These are phyloP conservation scores for Panonychus citri DNA, from an alignment of 1,140 invertebrate species.

Conservation along the genomic window DNA sequence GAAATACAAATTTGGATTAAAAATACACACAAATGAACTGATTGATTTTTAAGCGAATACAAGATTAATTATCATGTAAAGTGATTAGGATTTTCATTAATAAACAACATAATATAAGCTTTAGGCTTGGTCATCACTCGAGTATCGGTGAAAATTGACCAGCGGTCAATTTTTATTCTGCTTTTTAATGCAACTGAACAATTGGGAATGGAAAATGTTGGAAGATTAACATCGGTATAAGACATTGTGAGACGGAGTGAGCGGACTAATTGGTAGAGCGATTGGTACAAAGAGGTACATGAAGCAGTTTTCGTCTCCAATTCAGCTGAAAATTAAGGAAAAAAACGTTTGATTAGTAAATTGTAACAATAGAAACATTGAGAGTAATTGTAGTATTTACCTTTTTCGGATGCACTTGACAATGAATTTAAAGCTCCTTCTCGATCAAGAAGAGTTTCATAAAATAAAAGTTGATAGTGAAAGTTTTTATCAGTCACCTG, in stretches of 20 bases:
- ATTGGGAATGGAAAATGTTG: neutral
- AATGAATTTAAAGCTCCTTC: neutral
- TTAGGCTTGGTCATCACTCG: too few relatives aligned
- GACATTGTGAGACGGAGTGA: neutral
- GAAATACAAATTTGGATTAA: too few relatives aligned
- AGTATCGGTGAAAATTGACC: neutral
- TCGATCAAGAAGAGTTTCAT: neutral
- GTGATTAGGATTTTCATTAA: too few relatives aligned
- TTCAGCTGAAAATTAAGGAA: neutral
- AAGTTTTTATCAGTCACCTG: neutral
- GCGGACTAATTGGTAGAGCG: neutral
- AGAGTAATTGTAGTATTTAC: too few relatives aligned
- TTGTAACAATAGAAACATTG: conserved; percentile 20
- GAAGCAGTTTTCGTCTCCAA: neutral
- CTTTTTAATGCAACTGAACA: neutral
- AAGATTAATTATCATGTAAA: too few relatives aligned
- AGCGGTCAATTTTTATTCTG: neutral
- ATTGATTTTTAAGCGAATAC: too few relatives aligned
- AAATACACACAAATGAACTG: too few relatives aligned
- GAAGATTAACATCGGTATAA: neutral
- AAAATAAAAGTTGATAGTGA: neutral
- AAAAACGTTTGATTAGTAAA: too few relatives aligned
- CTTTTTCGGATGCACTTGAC: neutral
- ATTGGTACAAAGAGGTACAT: neutral
- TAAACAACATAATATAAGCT: too few relatives aligned